These are phyloP conservation scores for Escarpia spicata DNA, from an alignment of 2,888 invertebrate species.

Conservation along the genomic window DNA sequence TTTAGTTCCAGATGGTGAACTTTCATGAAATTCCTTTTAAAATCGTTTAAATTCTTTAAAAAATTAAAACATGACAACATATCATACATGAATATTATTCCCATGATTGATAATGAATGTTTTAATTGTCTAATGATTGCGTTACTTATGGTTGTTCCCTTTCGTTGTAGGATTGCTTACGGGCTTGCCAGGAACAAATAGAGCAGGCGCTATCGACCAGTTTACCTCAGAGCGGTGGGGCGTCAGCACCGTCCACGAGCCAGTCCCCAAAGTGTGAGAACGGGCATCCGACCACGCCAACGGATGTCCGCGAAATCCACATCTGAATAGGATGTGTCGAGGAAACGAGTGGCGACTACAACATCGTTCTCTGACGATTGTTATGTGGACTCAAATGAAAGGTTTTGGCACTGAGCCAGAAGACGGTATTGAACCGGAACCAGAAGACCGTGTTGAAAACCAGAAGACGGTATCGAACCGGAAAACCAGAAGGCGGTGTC, in stretches of 20 bases:
- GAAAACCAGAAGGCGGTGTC: background rate
- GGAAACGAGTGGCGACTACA: background rate
- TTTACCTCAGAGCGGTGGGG: constrained; percentile 45
- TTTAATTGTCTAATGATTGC: background rate
- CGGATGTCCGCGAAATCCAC: constrained; percentile 85
- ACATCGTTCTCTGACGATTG: background rate
- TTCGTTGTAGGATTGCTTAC: constrained; percentile 57
- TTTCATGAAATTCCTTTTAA: background rate
- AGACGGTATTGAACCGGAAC: too few relatives aligned
- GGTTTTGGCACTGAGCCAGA: too few relatives aligned
- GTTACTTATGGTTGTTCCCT: constrained; percentile 7
- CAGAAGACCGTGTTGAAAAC: background rate
- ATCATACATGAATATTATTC: background rate
- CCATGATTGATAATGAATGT: constrained; percentile 22
- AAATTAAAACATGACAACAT: background rate
- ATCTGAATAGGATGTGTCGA: background rate
- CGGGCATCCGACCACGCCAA: constrained; percentile 77
- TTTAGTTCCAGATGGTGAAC: too few relatives aligned
- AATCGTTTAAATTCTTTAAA: background rate
- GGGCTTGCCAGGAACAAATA: constrained; percentile 62
- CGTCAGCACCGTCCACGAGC: constrained; percentile 1
- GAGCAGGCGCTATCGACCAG: constrained; percentile 58
- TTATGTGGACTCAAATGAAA: background rate
- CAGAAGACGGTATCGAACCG: background rate
- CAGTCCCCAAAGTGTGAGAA: constrained; percentile 34